These are phyloP conservation scores for Stigmatopora nigra DNA, from an alignment of 2,113 vertebrate species.

Conservation along the genomic window DNA sequence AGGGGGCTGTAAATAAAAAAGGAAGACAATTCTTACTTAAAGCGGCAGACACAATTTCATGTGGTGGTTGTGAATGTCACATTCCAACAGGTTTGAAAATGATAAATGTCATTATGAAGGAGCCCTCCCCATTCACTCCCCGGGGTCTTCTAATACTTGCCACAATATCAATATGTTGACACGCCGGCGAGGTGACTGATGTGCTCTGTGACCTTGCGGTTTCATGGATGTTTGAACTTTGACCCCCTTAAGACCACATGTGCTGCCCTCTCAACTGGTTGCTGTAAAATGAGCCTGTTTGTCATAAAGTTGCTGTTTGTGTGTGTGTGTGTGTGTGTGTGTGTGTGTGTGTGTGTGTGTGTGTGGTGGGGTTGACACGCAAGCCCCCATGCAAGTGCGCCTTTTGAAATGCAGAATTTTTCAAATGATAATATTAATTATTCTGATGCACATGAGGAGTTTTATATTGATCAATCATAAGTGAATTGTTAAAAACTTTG, in stretches of 20 bases:
- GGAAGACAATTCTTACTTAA: neutral
- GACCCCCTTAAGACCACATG: slow-evolving; percentile 83
- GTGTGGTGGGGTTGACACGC: neutral
- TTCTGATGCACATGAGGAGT: neutral
- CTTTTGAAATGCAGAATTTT: slow-evolving; percentile 24
- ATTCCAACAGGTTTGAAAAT: slow-evolving; percentile 4
- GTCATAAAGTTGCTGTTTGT: slow-evolving; percentile 74
- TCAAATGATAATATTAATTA: slow-evolving; percentile 25
- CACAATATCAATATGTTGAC: slow-evolving; percentile 87
- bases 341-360: neutral
- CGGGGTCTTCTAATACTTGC: slow-evolving; percentile 42
- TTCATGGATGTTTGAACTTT: slow-evolving; percentile 83
- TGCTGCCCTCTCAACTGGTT: slow-evolving; percentile 67
- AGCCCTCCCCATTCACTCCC: neutral
- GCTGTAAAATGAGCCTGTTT: slow-evolving; percentile 71
- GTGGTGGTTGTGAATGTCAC: neutral
- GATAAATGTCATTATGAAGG: slow-evolving; percentile 18
- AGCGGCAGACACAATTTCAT: neutral
- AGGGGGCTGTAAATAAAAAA: slow-evolving; percentile 41
- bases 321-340: slow-evolving; percentile 15
- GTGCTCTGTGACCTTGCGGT: slow-evolving; percentile 74
- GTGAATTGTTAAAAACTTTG: neutral
- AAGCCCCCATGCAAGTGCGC: slow-evolving; percentile 5
- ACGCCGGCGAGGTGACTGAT: slow-evolving; percentile 73
- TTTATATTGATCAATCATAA: neutral